Percentiles rank a stretch among this genome's conserved stretches.
Conservation (phyloP, 1,140 invertebrate genomes). For the Aricia agestis region DNA sequence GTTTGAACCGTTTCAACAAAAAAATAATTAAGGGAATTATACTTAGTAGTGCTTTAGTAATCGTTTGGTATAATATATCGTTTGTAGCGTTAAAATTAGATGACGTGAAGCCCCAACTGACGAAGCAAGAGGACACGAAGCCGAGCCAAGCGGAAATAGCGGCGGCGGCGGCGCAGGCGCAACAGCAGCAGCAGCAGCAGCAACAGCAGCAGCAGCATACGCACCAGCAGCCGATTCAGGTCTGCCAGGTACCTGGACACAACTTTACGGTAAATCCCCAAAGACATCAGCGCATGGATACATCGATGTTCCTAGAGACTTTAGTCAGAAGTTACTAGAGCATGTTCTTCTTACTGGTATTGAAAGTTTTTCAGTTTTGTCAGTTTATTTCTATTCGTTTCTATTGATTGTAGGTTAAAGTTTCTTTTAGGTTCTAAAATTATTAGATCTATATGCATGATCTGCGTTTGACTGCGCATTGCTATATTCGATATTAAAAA, state of each 20-base stretch:
- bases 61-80: constrained; percentile 5
- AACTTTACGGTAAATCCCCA: constrained; percentile 68
- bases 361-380: not conserved
- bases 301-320: constrained; percentile 25
- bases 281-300: constrained; percentile 46
- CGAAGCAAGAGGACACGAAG: constrained; percentile 74
- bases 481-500: too few relatives aligned
- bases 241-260: constrained; percentile 72
- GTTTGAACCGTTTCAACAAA: too few relatives aligned
- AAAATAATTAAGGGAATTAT: too few relatives aligned
- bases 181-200: constrained; percentile 55
- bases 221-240: constrained; percentile 73
- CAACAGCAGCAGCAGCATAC: constrained; percentile 72
- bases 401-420: too few relatives aligned
- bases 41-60: not conserved
- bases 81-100: constrained; percentile 67
- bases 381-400: too few relatives aligned
- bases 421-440: too few relatives aligned
- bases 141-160: constrained; percentile 74
- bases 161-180: constrained; percentile 50
- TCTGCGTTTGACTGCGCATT: too few relatives aligned
- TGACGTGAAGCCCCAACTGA: constrained; percentile 72
- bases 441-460: too few relatives aligned
- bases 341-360: not conserved
- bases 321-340: not conserved